These are phyloP conservation scores for Struthidea cinerea DNA, from an alignment of 2,113 vertebrate genomes.

Conservation along the genomic window DNA sequence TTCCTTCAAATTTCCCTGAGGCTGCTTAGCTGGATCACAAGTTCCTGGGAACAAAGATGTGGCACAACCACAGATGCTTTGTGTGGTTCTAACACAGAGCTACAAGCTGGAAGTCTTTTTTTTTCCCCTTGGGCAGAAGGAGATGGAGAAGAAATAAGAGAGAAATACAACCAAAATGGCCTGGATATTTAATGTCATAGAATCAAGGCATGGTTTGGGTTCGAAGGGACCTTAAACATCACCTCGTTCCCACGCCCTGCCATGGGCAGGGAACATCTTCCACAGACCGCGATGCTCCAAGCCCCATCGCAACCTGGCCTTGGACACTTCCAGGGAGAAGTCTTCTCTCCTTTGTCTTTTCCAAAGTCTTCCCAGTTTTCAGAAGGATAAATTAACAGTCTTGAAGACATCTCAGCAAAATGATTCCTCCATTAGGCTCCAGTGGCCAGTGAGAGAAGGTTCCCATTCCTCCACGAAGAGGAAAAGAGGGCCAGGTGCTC, in stretches of 20 bases:
- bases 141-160: neutral
- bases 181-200: neutral
- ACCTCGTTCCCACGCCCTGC: neutral
- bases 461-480: neutral
- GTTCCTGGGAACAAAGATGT: neutral
- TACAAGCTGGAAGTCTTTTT: neutral
- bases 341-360: neutral
- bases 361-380: neutral
- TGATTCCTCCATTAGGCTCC: neutral
- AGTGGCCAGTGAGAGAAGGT: neutral
- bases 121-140: neutral
- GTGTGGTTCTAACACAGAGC: neutral
- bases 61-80: neutral
- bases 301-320: neutral
- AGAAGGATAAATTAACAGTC: neutral
- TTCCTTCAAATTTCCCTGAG: neutral
- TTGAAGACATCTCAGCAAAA: neutral
- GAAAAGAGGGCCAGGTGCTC: neutral
- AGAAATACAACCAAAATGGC: rapidly evolving
- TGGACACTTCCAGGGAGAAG: neutral
- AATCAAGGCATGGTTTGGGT: neutral
- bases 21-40: neutral
- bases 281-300: neutral
- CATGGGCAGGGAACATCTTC: neutral
- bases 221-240: neutral